Conservation (phyloP, 2,113 vertebrate species). For the Oncorhynchus gorbuscha region DNA sequence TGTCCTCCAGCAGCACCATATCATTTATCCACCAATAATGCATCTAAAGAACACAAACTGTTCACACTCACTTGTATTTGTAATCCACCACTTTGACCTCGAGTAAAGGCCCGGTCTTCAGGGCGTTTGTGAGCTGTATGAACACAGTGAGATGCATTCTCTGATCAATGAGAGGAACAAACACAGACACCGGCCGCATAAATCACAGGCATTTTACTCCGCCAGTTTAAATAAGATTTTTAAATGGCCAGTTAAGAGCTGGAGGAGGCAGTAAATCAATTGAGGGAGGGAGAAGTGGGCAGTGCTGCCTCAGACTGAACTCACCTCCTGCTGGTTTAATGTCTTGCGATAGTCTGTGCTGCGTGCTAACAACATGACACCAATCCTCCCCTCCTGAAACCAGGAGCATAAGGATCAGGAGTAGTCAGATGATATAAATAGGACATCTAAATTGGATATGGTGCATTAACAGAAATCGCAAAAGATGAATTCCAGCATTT, state of each 20-base stretch:
- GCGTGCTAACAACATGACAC: constrained; percentile 90
- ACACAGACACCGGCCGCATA: constrained; percentile 50
- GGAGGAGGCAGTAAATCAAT: constrained; percentile 17
- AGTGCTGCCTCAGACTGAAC: constrained; percentile 24
- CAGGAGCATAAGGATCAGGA: constrained; percentile 24
- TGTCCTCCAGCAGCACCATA: not conserved
- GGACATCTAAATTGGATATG: no score
- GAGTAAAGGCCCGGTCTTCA: constrained; percentile 87
- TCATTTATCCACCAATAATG: not conserved
- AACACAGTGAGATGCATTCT: constrained; percentile 51
- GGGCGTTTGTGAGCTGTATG: constrained; percentile 85
- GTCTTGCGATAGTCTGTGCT: constrained; percentile 94
- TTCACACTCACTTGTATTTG: constrained; percentile 89
- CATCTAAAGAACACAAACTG: constrained; percentile 13
- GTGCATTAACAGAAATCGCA: no score
- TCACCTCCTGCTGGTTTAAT: constrained; percentile 92
- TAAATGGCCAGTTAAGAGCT: constrained; percentile 61
- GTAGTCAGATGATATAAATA: not conserved
- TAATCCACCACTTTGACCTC: constrained; percentile 93
- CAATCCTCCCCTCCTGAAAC: constrained; percentile 85
- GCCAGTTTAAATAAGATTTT: constrained; percentile 66
- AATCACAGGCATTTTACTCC: constrained; percentile 56
- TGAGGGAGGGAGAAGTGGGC: not conserved
- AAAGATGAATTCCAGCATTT: no score
- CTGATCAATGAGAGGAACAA: constrained; percentile 61